A percentile compares a stretch with the other conserved stretches of the same genome.
phyloP scores from a whole-genome alignment of 2,888 invertebrate species.

The Ichneumon xanthorius region DNA sequence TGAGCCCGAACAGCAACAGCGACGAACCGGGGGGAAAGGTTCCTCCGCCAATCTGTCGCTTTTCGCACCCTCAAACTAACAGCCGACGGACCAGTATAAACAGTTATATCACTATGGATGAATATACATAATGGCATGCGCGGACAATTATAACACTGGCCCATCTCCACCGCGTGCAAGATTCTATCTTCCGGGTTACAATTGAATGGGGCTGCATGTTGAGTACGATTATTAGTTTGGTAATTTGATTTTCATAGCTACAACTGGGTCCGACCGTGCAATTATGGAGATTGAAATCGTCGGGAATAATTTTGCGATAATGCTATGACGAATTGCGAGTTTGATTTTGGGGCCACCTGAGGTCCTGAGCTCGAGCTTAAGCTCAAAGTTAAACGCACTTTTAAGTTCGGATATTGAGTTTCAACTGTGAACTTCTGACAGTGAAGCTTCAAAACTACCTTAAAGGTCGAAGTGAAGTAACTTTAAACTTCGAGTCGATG shows the following conservation, averaged over 20 bases:
- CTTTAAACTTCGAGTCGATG: background rate
- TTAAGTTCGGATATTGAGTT: background rate
- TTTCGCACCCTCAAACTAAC: slow-evolving; percentile 50
- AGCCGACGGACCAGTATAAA: slow-evolving; percentile 15
- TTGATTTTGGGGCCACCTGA: background rate
- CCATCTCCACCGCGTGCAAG: background rate
- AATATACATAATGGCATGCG: background rate
- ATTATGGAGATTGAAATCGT: slow-evolving; percentile 12
- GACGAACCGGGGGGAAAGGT: background rate
- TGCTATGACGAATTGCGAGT: background rate
- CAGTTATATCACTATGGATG: background rate
- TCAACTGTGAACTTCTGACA: background rate
- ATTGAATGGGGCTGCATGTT: slow-evolving; percentile 16
- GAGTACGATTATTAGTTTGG: slow-evolving; percentile 27
- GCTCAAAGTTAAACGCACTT: background rate
- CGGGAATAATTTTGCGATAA: background rate
- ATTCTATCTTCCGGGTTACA: slow-evolving; percentile 20
- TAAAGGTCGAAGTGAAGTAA: background rate
- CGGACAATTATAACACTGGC: background rate
- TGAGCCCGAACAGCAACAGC: slow-evolving; percentile 15
- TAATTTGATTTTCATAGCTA: slow-evolving; percentile 14
- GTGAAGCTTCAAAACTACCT: too few species aligned
- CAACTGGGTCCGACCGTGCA: background rate
- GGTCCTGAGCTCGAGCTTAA: background rate
- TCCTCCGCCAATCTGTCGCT: slow-evolving; percentile 53